A percentile compares a stretch with the other conserved stretches of the same genome.
Evolutionary conservation across 2,113 vertebrate genomes (phyloP).

Genomic region (Zosterops japonicus): DNA sequence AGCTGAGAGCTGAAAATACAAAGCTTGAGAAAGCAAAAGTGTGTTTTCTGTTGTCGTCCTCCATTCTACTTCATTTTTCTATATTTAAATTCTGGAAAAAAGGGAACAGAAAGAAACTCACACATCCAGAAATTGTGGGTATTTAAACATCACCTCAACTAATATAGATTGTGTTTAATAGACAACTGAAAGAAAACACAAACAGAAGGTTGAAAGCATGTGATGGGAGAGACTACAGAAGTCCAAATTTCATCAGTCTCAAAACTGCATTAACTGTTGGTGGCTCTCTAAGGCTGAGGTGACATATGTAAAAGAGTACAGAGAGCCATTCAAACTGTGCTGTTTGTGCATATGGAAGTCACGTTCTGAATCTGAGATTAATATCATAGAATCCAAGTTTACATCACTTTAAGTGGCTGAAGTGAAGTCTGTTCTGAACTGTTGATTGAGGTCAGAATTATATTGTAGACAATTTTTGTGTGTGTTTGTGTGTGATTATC

Average conservation of each 20-base stretch:
- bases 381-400: background rate
- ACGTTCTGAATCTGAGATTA: background rate
- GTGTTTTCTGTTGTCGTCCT: background rate
- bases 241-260: background rate
- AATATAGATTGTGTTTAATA: background rate
- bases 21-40: background rate
- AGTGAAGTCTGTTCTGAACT: background rate
- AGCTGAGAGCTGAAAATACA: background rate
- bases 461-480: background rate
- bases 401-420: background rate
- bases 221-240: background rate
- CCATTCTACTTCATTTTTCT: background rate
- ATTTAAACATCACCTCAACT: background rate
- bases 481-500: background rate
- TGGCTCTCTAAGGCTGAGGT: background rate
- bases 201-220: background rate
- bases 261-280: background rate
- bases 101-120: background rate
- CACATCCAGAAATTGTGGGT: background rate
- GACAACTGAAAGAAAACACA: background rate
- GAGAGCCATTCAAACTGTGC: background rate
- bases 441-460: background rate
- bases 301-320: background rate
- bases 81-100: background rate
- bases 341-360: background rate